These are phyloP conservation scores for Aegypius monachus DNA, from an alignment of 2,113 vertebrate genomes.

Conservation along the genomic window DNA sequence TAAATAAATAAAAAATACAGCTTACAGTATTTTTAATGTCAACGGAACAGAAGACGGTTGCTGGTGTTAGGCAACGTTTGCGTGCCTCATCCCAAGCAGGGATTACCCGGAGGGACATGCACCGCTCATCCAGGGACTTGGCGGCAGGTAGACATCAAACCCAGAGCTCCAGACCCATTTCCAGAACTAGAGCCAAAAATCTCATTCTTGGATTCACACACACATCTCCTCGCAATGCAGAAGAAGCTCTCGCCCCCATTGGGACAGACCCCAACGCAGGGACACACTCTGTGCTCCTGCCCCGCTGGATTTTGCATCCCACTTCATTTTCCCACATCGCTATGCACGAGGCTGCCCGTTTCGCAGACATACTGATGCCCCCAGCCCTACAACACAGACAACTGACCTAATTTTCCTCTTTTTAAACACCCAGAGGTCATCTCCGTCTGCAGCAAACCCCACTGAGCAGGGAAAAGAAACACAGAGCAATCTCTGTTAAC, in stretches of 20 bases:
- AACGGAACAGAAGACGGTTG: not conserved
- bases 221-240: not conserved
- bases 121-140: not conserved
- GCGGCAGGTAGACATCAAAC: not conserved
- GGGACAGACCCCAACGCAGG: not conserved
- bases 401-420: slow-evolving; percentile 46
- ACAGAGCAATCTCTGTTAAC: not conserved
- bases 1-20: not conserved
- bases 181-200: not conserved
- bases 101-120: fast-evolving
- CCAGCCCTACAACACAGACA: slow-evolving; percentile 28
- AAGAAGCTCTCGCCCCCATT: not conserved
- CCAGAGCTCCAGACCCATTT: not conserved
- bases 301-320: not conserved
- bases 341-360: not conserved
- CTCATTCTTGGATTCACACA: not conserved
- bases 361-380: not conserved
- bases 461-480: not conserved
- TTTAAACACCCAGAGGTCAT: slow-evolving; percentile 36
- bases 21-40: not conserved
- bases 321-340: not conserved
- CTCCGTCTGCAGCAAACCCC: not conserved
- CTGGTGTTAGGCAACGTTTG: not conserved
- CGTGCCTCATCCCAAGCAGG: not conserved
- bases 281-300: not conserved